A percentile compares a stretch with the other conserved stretches of the same genome.
phyloP scores from a whole-genome alignment of 1,140 invertebrate species.

The Stegodyphus mimosarum region DNA sequence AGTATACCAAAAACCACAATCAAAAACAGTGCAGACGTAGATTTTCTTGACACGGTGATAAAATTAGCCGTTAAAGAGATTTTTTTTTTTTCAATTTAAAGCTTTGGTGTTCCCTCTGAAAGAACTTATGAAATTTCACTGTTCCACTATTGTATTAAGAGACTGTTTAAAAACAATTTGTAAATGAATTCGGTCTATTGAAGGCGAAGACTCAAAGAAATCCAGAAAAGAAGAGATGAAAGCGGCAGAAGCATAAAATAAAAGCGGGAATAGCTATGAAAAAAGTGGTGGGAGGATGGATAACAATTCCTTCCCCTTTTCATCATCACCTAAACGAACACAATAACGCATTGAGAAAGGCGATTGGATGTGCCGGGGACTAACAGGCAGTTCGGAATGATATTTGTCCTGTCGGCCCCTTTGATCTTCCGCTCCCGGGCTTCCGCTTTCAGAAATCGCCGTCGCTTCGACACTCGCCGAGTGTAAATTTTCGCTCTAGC shows the following conservation, averaged over 20 bases:
- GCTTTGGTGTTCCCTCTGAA: too few relatives aligned
- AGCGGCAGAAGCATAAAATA: slow-evolving; percentile 2
- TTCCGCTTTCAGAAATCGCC: slow-evolving; percentile 15
- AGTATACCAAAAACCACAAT: too few relatives aligned
- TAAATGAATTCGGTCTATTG: slow-evolving; percentile 6
- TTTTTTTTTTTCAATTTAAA: too few relatives aligned
- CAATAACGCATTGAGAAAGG: slow-evolving; percentile 54
- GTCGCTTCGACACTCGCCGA: slow-evolving; percentile 48
- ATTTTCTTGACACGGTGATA: too few relatives aligned
- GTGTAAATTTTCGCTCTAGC: slow-evolving; percentile 53
- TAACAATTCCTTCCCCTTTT: slow-evolving; percentile 54
- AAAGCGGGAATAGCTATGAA: not conserved
- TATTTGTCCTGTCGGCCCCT: slow-evolving; percentile 52
- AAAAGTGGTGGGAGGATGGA: not conserved
- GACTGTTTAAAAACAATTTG: slow-evolving; percentile 49
- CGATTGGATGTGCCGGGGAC: slow-evolving; percentile 27
- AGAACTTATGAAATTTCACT: too few relatives aligned
- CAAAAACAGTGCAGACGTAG: too few relatives aligned
- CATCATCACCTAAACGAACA: slow-evolving; percentile 53
- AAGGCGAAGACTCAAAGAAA: not conserved
- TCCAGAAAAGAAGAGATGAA: not conserved
- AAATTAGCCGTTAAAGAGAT: too few relatives aligned
- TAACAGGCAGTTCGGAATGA: slow-evolving; percentile 33
- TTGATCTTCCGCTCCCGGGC: slow-evolving; percentile 41
- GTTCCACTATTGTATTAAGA: too few relatives aligned